These are phyloP conservation scores for Capreolus pygargus DNA, from an alignment of 2,113 vertebrate genomes.

Conservation along the genomic window DNA sequence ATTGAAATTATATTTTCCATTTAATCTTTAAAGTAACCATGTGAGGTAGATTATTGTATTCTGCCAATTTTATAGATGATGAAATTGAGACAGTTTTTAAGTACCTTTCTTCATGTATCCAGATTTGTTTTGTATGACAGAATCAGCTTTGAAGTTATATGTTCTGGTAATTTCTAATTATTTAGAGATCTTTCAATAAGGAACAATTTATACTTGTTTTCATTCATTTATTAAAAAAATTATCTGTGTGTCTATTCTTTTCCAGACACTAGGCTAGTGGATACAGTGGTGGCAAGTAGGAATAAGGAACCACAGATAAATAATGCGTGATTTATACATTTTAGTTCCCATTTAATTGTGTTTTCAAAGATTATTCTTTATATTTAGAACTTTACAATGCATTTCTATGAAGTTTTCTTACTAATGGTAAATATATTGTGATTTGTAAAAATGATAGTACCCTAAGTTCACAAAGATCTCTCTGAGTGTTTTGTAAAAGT, in stretches of 20 bases:
- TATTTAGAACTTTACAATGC: not conserved
- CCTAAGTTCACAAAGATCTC: not conserved
- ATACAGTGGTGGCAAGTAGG: not conserved
- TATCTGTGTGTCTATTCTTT: not conserved
- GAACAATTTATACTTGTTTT: not conserved
- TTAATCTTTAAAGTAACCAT: not conserved
- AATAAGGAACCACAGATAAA: not conserved
- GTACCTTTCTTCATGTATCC: not conserved
- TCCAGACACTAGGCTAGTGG: not conserved
- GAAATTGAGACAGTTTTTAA: not conserved
- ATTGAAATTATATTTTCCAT: not conserved
- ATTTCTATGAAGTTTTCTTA: not conserved
- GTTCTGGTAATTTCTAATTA: not conserved
- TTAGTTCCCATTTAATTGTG: not conserved
- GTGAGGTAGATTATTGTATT: not conserved
- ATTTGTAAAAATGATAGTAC: not conserved
- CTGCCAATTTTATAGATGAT: not conserved
- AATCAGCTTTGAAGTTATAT: not conserved
- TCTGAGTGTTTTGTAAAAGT: not conserved
- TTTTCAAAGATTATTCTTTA: not conserved
- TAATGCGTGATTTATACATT: not conserved
- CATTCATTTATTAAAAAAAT: not conserved
- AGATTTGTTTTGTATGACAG: not conserved
- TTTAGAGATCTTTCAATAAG: not conserved
- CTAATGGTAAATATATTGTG: not conserved